These are phyloP conservation scores for Eurois occulta DNA, from an alignment of 2,888 invertebrate species.

Conservation along the genomic window DNA sequence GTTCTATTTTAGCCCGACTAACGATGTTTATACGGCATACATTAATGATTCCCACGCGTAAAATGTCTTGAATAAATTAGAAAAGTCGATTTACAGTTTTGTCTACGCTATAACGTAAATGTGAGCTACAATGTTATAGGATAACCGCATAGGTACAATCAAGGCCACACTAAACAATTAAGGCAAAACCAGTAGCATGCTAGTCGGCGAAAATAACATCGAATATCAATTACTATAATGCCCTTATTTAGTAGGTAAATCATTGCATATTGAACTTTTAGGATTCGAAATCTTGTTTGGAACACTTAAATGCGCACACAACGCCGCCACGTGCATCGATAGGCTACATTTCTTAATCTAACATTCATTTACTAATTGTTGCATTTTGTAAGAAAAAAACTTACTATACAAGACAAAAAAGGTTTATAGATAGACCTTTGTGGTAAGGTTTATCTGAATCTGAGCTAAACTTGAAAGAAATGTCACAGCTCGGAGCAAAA, in stretches of 20 bases:
- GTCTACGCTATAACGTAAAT: slow-evolving; percentile 19
- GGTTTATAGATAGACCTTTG: too few relatives aligned
- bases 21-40: slow-evolving; percentile 31
- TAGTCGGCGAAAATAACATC: not conserved
- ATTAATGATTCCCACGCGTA: slow-evolving; percentile 33
- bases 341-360: not conserved
- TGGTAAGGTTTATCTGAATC: not conserved
- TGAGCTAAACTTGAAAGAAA: not conserved
- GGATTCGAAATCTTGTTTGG: not conserved
- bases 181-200: slow-evolving; percentile 1
- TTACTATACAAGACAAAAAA: not conserved
- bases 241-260: not conserved
- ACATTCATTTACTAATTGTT: not conserved
- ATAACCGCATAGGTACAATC: slow-evolving; percentile 22
- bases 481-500: not conserved
- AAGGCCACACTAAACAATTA: slow-evolving; percentile 22
- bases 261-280: not conserved
- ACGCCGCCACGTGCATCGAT: not conserved
- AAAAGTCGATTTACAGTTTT: slow-evolving; percentile 39
- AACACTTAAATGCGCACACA: not conserved
- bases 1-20: slow-evolving; percentile 25
- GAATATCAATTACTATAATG: not conserved
- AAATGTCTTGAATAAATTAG: slow-evolving; percentile 43
- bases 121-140: slow-evolving; percentile 11
- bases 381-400: not conserved